phyloP scores from a whole-genome alignment of 1,140 invertebrate genomes.

The Coenobita brevimanus region DNA sequence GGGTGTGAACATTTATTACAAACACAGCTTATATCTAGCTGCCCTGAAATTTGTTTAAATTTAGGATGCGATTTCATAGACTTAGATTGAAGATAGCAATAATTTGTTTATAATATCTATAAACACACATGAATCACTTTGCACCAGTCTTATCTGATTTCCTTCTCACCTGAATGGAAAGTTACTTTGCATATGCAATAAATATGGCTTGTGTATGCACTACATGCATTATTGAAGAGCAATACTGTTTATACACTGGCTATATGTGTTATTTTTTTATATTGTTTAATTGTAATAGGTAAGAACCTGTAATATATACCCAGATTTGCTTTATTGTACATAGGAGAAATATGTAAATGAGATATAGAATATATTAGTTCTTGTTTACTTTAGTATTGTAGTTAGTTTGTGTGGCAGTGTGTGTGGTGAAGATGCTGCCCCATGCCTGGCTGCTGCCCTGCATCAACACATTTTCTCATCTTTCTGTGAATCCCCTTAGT shows the following conservation, averaged over 20 bases:
- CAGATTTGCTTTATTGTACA: conserved; percentile 54
- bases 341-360: conserved; percentile 47
- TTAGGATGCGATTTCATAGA: not conserved
- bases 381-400: conserved; percentile 19
- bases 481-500: no score
- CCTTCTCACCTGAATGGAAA: conserved; percentile 51
- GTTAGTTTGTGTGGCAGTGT: not conserved
- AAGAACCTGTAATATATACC: conserved; percentile 60
- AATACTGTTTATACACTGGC: conserved; percentile 65
- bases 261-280: conserved; percentile 65
- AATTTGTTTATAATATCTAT: conserved; percentile 53
- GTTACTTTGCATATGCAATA: conserved; percentile 59
- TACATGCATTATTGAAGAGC: conserved; percentile 57
- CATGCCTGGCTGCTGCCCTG: not conserved
- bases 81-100: conserved; percentile 51
- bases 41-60: conserved; percentile 4
- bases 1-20: not conserved
- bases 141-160: conserved; percentile 56
- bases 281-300: conserved; percentile 55
- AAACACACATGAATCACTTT: conserved; percentile 59
- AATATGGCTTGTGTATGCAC: conserved; percentile 62
- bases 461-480: no score
- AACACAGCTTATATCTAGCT: conserved; percentile 12
- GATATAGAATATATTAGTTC: conserved; percentile 35
- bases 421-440: not conserved